Conservation (phyloP, 2,888 invertebrate species). For the Ametastegia equiseti region DNA sequence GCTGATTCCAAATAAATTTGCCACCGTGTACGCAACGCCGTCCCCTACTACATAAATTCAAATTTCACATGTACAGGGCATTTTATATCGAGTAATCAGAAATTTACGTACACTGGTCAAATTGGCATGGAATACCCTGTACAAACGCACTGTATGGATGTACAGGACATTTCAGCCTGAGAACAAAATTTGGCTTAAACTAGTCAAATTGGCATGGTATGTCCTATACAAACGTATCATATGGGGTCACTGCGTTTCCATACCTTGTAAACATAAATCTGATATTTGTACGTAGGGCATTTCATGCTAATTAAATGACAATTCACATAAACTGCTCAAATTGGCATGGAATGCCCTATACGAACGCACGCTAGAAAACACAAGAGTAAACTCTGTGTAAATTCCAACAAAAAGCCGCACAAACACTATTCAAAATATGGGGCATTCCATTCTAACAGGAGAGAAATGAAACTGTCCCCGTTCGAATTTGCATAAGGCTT, state of each 20-base stretch:
- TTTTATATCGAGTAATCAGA: neutral
- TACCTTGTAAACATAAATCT: no score
- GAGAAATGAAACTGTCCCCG: no score
- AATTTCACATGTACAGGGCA: neutral
- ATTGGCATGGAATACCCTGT: neutral
- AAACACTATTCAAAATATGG: neutral
- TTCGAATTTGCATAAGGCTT: no score
- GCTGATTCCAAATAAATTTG: neutral
- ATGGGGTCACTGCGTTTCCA: no score
- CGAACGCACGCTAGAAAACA: neutral
- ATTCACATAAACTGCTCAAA: neutral
- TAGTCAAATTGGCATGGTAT: no score
- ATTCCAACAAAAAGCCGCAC: neutral
- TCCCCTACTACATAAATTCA: neutral
- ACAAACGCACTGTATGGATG: no score
- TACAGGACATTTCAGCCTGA: no score
- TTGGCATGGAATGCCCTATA: neutral
- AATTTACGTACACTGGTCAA: neutral
- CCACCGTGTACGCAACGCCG: neutral
- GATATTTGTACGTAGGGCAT: neutral
- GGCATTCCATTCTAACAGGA: no score
- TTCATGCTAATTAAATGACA: neutral
- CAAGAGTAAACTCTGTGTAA: neutral
- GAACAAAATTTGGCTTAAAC: no score
- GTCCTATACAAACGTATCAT: no score